These are phyloP conservation scores for Pica pica DNA, from an alignment of 2,113 vertebrate genomes.

Conservation along the genomic window DNA sequence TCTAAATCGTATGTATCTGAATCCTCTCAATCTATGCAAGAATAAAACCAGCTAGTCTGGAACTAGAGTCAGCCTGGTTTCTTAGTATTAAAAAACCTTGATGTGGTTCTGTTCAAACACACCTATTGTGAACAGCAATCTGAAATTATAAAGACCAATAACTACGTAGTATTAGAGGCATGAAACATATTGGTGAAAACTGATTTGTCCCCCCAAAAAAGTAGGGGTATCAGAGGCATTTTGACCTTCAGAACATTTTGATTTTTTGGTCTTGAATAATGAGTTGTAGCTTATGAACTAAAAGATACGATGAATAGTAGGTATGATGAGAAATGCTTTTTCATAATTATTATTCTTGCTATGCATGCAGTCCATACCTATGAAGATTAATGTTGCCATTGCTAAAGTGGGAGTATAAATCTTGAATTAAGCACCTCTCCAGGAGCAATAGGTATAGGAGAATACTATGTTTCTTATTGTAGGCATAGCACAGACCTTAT, in stretches of 20 bases:
- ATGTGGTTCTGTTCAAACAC: not conserved
- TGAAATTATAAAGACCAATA: not conserved
- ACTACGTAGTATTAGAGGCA: not conserved
- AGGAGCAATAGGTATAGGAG: not conserved
- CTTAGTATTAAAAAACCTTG: not conserved
- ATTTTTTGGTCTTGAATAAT: not conserved
- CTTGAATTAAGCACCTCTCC: not conserved
- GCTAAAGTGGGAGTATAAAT: not conserved
- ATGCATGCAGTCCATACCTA: not conserved
- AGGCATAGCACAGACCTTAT: not conserved
- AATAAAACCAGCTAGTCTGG: not conserved
- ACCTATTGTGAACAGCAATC: not conserved
- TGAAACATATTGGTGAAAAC: not conserved
- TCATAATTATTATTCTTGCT: not conserved
- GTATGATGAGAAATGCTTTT: not conserved
- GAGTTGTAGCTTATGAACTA: not conserved
- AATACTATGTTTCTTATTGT: not conserved
- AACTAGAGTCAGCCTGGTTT: not conserved
- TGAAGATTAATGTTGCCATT: not conserved
- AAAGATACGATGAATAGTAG: not conserved
- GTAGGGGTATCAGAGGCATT: not conserved
- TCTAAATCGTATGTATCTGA: not conserved
- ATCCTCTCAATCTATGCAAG: not conserved
- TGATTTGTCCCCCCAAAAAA: not conserved
- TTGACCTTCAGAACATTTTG: not conserved